Percentiles rank a stretch among this genome's conserved stretches.
Evolutionary conservation across 2,797 vertebrate genomes (phyloP).

Genomic region (Artibeus lituratus): DNA sequence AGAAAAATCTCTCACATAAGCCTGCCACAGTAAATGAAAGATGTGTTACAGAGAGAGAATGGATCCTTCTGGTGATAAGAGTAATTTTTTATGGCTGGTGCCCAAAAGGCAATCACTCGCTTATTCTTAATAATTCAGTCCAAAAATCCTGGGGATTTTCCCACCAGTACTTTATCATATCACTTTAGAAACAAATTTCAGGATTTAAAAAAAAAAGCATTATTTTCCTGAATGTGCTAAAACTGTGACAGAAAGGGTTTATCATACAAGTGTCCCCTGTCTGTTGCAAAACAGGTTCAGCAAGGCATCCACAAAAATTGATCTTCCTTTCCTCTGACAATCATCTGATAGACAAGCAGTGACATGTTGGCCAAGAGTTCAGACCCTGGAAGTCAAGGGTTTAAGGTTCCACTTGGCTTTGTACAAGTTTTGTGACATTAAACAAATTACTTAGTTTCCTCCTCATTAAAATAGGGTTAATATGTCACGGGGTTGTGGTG

Average conservation of each 20-base stretch:
- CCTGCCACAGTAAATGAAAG: conserved; percentile 30
- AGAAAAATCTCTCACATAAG: background rate
- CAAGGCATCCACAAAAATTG: background rate
- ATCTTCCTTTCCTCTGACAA: background rate
- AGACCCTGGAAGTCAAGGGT: background rate
- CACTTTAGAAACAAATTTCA: conserved; percentile 37
- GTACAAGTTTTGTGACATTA: background rate
- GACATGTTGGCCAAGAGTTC: fast-evolving
- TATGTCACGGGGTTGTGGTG: background rate
- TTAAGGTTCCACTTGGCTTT: background rate
- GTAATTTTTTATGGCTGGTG: background rate
- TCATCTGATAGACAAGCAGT: background rate
- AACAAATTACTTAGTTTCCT: background rate
- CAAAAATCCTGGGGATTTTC: conserved; percentile 47
- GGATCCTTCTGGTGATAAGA: conserved; percentile 58
- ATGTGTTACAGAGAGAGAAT: conserved; percentile 27
- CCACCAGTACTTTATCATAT: conserved; percentile 27
- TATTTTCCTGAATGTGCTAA: conserved; percentile 42
- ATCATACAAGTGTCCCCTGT: background rate
- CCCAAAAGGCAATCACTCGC: conserved; percentile 62
- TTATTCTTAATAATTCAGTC: conserved; percentile 71
- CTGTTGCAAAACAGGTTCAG: background rate
- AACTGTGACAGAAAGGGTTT: conserved; percentile 14
- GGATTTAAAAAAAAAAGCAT: conserved; percentile 27
- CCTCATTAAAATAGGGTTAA: background rate